Evolutionary conservation across 2,888 invertebrate genomes (phyloP).

Genomic region (Germaria angustata): DNA sequence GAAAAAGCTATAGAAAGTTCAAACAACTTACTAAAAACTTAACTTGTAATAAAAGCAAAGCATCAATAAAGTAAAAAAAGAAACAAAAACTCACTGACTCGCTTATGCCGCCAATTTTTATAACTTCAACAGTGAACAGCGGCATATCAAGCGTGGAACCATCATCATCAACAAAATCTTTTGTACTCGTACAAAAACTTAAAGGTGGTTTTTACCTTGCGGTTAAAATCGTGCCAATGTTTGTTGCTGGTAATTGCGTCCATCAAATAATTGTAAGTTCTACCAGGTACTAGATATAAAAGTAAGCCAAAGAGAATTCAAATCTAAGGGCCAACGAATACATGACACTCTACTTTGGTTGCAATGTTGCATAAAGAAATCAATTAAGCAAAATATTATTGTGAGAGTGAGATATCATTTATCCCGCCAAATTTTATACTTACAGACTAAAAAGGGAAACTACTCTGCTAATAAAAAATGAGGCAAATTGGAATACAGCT

Average conservation of each 20-base stretch:
- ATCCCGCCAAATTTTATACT: too few relatives aligned
- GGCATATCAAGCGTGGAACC: constrained; percentile 10
- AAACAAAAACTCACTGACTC: constrained; percentile 15
- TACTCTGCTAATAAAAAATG: too few relatives aligned
- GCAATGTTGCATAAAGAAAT: too few relatives aligned
- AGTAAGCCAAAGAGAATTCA: background rate
- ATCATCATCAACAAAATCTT: constrained; percentile 12
- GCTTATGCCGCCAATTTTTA: constrained; percentile 32
- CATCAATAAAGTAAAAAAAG: background rate
- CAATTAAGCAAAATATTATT: too few relatives aligned
- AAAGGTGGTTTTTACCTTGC: constrained; percentile 60
- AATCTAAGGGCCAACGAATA: background rate
- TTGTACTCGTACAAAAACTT: constrained; percentile 30
- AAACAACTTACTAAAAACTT: constrained; percentile 54
- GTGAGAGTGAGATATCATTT: too few relatives aligned
- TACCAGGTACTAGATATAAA: background rate
- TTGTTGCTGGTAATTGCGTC: constrained; percentile 48
- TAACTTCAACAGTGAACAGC: constrained; percentile 21
- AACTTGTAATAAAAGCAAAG: constrained; percentile 11
- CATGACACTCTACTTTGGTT: background rate
- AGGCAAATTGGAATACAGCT: too few relatives aligned
- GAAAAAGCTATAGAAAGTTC: constrained; percentile 33
- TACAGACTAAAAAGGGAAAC: too few relatives aligned
- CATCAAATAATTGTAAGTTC: constrained; percentile 25
- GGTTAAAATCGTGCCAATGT: constrained; percentile 63